A percentile compares a stretch with the other conserved stretches of the same genome.
Evolutionary conservation across 2,797 vertebrate genomes (phyloP).

Genomic region (Heliangelus exortis): DNA sequence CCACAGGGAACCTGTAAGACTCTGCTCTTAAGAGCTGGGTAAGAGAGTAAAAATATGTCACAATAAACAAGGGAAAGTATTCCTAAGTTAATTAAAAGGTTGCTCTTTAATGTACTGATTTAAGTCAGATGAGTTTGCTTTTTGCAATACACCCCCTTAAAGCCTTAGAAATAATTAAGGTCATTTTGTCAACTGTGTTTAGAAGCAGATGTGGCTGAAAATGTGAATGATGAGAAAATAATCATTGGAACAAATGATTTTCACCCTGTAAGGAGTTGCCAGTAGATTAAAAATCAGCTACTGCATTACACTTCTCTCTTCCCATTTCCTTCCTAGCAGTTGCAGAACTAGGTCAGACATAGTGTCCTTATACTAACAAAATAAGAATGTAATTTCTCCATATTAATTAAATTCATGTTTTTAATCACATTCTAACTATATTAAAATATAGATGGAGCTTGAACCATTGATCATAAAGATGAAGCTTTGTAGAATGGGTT

Average conservation of each 20-base stretch:
- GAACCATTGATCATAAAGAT: background rate
- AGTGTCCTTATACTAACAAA: constrained; percentile 7
- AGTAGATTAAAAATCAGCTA: constrained; percentile 20
- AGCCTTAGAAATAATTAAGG: background rate
- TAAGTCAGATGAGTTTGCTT: background rate
- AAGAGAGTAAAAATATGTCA: background rate
- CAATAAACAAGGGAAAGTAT: background rate
- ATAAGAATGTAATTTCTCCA: background rate
- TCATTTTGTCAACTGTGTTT: background rate
- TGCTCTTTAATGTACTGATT: background rate
- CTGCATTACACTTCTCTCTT: background rate
- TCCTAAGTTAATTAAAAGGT: constrained; percentile 32
- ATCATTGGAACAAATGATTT: background rate
- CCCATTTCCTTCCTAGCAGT: background rate
- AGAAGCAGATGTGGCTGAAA: constrained; percentile 10
- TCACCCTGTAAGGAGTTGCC: background rate
- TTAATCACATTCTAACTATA: background rate
- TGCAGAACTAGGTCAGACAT: background rate
- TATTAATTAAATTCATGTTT: constrained; percentile 7
- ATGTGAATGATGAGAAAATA: background rate
- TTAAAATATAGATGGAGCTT: constrained; percentile 24
- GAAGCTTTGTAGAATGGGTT: background rate
- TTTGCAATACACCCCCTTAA: background rate
- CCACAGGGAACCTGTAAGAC: background rate
- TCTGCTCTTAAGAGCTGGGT: background rate